These are phyloP conservation scores for Melinaea menophilus DNA, from an alignment of 2,888 invertebrate species.

Conservation along the genomic window DNA sequence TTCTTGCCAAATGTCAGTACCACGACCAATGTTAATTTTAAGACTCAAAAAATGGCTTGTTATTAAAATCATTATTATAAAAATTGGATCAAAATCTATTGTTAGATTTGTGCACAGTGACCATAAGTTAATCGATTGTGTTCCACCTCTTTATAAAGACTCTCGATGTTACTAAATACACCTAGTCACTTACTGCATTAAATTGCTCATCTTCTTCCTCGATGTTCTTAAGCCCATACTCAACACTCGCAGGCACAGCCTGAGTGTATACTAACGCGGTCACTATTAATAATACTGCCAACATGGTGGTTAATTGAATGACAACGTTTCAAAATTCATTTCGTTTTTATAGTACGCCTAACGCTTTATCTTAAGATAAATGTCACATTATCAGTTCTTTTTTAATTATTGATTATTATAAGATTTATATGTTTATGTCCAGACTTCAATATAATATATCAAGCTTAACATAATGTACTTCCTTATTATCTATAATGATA, in stretches of 20 bases:
- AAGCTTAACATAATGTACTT: too few relatives aligned
- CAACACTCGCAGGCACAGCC: slow-evolving; percentile 17
- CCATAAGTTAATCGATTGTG: too few relatives aligned
- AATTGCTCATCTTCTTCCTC: slow-evolving; percentile 4
- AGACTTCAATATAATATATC: too few relatives aligned
- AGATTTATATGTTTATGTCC: too few relatives aligned
- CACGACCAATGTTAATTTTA: too few relatives aligned
- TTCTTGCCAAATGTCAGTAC: too few relatives aligned
- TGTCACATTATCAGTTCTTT: neutral
- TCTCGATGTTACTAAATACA: neutral
- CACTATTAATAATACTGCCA: slow-evolving; percentile 21
- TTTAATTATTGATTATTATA: too few relatives aligned
- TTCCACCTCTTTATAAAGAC: neutral
- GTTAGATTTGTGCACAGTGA: too few relatives aligned
- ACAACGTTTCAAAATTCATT: slow-evolving; percentile 11
- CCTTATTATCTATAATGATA: too few relatives aligned
- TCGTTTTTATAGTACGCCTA: slow-evolving; percentile 18
- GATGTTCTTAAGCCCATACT: neutral
- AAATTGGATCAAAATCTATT: too few relatives aligned
- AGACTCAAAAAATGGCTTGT: too few relatives aligned
- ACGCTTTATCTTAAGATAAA: slow-evolving; percentile 29
- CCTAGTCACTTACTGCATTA: slow-evolving; percentile 16
- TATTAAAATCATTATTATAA: too few relatives aligned
- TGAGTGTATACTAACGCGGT: slow-evolving; percentile 16
- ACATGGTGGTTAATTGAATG: slow-evolving; percentile 27